phyloP scores from a whole-genome alignment of 2,797 vertebrate species.

The Bufotes viridis region DNA sequence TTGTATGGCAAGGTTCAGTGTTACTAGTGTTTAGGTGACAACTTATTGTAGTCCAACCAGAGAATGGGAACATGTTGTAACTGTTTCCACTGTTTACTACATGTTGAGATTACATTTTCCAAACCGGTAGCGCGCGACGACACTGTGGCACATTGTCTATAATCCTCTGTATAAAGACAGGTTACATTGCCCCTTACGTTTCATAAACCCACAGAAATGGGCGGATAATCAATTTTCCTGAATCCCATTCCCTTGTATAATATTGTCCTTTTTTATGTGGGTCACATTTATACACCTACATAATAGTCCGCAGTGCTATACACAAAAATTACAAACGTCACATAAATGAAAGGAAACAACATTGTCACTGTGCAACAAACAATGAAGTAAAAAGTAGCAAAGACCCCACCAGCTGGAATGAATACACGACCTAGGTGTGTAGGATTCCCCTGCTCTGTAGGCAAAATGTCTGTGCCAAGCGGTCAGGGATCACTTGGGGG shows the following conservation, averaged over 20 bases:
- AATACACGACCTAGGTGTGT: neutral
- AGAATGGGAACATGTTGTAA: neutral
- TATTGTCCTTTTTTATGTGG: neutral
- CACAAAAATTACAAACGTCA: neutral
- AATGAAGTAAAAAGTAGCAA: neutral
- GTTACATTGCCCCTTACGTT: neutral
- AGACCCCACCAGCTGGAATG: neutral
- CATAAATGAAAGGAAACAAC: neutral
- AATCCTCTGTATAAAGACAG: neutral
- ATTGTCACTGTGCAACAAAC: neutral
- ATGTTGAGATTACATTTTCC: neutral
- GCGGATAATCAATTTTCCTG: neutral
- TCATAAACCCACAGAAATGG: neutral
- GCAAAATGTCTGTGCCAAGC: neutral
- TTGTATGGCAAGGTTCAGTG: no score
- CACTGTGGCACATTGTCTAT: neutral
- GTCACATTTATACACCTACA: neutral
- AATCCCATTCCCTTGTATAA: neutral
- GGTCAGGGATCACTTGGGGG: constrained; percentile 20
- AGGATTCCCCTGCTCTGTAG: neutral
- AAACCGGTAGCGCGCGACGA: neutral
- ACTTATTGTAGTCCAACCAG: neutral
- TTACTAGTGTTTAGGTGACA: no score
- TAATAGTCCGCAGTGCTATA: neutral
- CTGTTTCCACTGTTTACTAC: neutral